Conservation (phyloP, 1,140 invertebrate species). For the Nasonia giraulti region DNA sequence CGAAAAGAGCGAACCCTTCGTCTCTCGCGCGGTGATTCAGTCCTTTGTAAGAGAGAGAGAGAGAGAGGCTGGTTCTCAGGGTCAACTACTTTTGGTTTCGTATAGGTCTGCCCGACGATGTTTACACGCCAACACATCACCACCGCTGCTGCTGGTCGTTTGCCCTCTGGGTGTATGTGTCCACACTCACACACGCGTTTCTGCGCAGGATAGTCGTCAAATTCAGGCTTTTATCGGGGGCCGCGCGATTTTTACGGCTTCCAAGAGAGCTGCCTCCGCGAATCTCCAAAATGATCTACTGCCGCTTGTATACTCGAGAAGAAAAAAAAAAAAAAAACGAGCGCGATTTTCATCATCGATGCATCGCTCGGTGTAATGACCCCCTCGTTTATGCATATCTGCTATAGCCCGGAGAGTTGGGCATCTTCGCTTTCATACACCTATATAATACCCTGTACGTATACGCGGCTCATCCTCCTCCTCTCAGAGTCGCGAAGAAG, state of each 20-base stretch:
- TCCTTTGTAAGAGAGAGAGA: conserved; percentile 66
- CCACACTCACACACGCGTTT: not conserved
- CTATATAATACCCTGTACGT: not conserved
- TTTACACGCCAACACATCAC: conserved; percentile 46
- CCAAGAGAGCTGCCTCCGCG: not conserved
- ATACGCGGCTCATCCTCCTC: not conserved
- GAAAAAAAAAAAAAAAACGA: not conserved
- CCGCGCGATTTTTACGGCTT: conserved; percentile 51
- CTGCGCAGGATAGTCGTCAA: conserved; percentile 28
- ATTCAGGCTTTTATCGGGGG: conserved; percentile 20
- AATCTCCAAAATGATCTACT: conserved; percentile 43
- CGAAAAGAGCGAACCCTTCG: not conserved
- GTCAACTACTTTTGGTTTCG: conserved; percentile 72
- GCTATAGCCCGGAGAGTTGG: not conserved
- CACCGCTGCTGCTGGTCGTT: conserved; percentile 33
- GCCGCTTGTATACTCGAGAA: conserved; percentile 25
- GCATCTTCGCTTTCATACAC: not conserved
- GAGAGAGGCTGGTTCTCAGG: conserved; percentile 61
- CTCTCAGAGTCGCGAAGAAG: not conserved
- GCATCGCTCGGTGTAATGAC: not conserved
- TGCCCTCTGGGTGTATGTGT: conserved; percentile 27
- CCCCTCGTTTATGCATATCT: not conserved
- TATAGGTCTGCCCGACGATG: conserved; percentile 48
- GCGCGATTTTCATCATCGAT: not conserved
- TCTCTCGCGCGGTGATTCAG: conserved; percentile 65